A percentile compares a stretch with the other conserved stretches of the same genome.
These are phyloP conservation scores for Scotopteryx bipunctaria DNA, from an alignment of 2,888 invertebrate genomes.

Conservation along the genomic window DNA sequence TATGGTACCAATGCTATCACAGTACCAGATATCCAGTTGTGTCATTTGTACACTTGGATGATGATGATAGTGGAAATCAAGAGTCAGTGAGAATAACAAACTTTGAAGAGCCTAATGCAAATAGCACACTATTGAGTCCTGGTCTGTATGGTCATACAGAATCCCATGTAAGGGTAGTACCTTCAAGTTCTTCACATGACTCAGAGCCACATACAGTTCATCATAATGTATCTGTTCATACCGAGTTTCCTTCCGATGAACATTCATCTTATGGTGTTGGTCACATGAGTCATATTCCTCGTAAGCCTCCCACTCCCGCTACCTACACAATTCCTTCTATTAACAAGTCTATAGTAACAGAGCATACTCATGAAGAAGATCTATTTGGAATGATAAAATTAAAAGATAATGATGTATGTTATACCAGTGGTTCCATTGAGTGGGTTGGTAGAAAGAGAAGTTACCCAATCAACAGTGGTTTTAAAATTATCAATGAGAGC, in stretches of 20 bases:
- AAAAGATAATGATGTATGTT: constrained; percentile 73
- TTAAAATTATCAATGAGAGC: constrained; percentile 63
- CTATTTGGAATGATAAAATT: constrained; percentile 75
- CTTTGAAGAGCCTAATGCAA: constrained; percentile 53
- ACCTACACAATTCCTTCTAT: constrained; percentile 64
- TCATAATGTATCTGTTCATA: constrained; percentile 27
- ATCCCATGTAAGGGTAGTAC: constrained; percentile 25
- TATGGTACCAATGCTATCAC: constrained; percentile 77
- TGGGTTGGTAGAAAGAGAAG: constrained; percentile 76
- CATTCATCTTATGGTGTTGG: constrained; percentile 55
- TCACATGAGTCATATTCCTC: constrained; percentile 69
- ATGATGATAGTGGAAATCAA: constrained; percentile 48
- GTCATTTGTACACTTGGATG: constrained; percentile 69
- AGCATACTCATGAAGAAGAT: constrained; percentile 45
- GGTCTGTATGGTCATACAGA: constrained; percentile 36
- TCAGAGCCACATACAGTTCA: constrained; percentile 14
- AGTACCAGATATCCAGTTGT: constrained; percentile 66
- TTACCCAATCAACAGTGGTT: constrained; percentile 72
- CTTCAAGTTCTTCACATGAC: constrained; percentile 20
- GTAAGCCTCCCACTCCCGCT: constrained; percentile 62
- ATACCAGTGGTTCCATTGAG: constrained; percentile 75
- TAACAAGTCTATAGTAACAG: constrained; percentile 47
- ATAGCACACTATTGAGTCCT: constrained; percentile 49
- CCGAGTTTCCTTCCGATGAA: constrained; percentile 21
- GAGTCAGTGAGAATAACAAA: constrained; percentile 35